Evolutionary conservation across 2,113 vertebrate genomes (phyloP).

Genomic region (Emydura subglobosa): DNA sequence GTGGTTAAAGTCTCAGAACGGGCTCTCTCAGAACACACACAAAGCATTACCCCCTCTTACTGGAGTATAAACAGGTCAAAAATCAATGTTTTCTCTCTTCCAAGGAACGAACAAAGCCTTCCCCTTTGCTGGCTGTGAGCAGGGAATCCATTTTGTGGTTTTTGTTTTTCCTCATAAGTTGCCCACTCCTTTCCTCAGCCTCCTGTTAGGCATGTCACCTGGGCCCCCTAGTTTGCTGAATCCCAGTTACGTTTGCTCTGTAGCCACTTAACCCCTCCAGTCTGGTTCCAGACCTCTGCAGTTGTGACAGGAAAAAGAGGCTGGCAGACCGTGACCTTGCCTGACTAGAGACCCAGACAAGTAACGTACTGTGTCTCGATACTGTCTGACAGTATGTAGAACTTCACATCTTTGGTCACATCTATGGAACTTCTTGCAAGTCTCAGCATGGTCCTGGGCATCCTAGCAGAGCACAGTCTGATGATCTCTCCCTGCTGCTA

Average conservation of each 20-base stretch:
- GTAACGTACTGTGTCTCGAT: background rate
- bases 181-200: background rate
- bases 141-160: background rate
- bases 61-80: background rate
- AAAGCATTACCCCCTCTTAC: background rate
- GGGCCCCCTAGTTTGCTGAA: background rate
- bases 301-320: background rate
- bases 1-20: background rate
- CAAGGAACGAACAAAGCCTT: background rate
- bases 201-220: background rate
- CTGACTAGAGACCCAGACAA: background rate
- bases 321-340: background rate
- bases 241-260: background rate
- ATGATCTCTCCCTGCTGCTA: background rate
- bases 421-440: background rate
- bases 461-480: background rate
- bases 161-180: background rate
- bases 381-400: background rate
- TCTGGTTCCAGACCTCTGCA: background rate
- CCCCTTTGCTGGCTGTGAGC: background rate
- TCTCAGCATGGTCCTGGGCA: background rate
- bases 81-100: background rate
- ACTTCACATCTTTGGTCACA: background rate
- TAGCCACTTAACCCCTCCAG: background rate
- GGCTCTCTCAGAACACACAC: background rate